phyloP scores from a whole-genome alignment of 1,140 invertebrate species.

The Pachyrhynchus sulphureomaculatus region DNA sequence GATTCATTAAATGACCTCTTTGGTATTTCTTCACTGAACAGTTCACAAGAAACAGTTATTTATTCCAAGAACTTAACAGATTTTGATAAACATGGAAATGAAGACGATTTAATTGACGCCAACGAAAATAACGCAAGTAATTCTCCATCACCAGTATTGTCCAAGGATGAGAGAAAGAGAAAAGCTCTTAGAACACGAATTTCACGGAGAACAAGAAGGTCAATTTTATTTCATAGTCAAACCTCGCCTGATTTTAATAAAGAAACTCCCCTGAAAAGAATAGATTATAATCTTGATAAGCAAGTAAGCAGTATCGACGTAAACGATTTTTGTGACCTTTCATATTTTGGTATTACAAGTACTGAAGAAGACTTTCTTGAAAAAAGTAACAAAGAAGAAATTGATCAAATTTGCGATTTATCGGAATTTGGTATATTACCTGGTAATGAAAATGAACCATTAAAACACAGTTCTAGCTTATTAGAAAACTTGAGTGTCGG shows the following conservation, averaged over 20 bases:
- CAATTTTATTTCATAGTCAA: no score
- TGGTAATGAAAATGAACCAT: background rate
- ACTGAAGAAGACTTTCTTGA: background rate
- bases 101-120: no score
- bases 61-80: slow-evolving; percentile 20
- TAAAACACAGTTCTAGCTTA: background rate
- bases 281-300: background rate
- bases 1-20: slow-evolving; percentile 26
- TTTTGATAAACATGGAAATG: background rate
- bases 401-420: slow-evolving; percentile 39
- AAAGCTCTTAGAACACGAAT: background rate
- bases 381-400: background rate
- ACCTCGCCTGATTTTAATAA: no score
- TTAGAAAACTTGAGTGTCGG: no score
- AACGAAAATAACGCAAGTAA: no score
- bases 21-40: background rate
- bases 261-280: no score
- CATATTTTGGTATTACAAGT: slow-evolving; percentile 12
- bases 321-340: slow-evolving; percentile 26
- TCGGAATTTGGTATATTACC: slow-evolving; percentile 33
- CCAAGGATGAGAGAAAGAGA: no score
- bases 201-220: no score
- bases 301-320: slow-evolving; percentile 3
- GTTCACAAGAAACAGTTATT: slow-evolving; percentile 35
- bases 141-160: no score